Base-by-base conservation (phyloP, 2,888 invertebrate species). In the Lepidochitona cinerea region DNA sequence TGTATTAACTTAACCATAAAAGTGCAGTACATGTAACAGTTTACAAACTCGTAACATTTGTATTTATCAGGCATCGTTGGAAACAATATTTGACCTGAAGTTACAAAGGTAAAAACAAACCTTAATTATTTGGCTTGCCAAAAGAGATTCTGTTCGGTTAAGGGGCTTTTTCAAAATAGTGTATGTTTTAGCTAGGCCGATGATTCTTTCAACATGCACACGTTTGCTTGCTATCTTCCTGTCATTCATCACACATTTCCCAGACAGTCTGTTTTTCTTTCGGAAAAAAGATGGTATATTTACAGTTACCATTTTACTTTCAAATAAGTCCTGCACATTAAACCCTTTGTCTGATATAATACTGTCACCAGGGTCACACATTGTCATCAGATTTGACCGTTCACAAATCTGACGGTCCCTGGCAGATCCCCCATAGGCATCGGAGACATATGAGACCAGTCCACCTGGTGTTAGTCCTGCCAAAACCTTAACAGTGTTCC, bases 401-500 rank as follows among this genome's bases (percentile, higher is more conserved):
- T 81, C 79, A 3, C 77, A 73, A 68, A 81, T 72, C 53, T 78
- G 78, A 9, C 78, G 66, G n/a, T 83, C 83, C 72, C 83, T 83
- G 1, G 80, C 75, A n/a, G 79, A 80, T 23, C 83, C 83, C 18
- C 80, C 81, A 77, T 80, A 84, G 14, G 76, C 73, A 33, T 70
- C 54, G 12, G 82, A 81, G n/a, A 82, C 59, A 71, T 74, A 82
- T 5, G 75, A 73, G 0, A 76, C 72, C 5, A 81, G 64, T 3
- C 83, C 83, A 54, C 80, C 82, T 35, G 84, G 81, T 36, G 79
- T 77, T 12, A 65, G n/a, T 6, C 82, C 83, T 37, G 69, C 69
- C 3, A 77, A 71, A 71, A 78, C 68, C 74, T 83, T 84, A 0
- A 80, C 73, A 26, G 83, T 83, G 36, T 83, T 83, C 26, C 81